Evolutionary conservation across 2,113 vertebrate species (phyloP), one percentile per base, ranked within the genome.

Genomic region (Cariama cristata): DNA sequence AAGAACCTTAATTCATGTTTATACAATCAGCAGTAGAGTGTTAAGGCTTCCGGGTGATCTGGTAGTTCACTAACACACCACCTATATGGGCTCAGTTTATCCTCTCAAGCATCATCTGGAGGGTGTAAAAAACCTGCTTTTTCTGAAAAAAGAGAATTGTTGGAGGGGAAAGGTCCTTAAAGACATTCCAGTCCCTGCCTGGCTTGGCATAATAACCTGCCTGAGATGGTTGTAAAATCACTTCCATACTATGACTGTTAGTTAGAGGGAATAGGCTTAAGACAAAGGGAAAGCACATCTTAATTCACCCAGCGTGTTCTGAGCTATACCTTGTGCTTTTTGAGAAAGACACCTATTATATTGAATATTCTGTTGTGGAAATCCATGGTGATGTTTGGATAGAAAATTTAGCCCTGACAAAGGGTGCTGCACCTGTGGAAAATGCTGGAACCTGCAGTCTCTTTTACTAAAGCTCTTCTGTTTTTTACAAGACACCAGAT

Each of bases 1-100:
- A 94, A 96, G 83, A 96, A 81, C 69, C 84, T 95, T 96, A 96
- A 97, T 97, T 96, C 77, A 50, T 96, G 81, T 96, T 96, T 96
- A 90, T 96, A 94, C 86, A 93, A 69, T 91, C 86, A 96, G 66
- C 69, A 79, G 28, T 89, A 69, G 80, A 56, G n/a, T 59, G 59
- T 67, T 85, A 94, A 91, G 88, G 69, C 55, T 96, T 96, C 45
- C 2, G 15, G 73, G 73, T 56, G 93, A 64, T 76, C 33, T 79
- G 77, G 81, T 79, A 38, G 80, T 82, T 96, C 80, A 64, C 76
- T 83, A 80, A 59, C 42, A 63, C 12, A 24, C 40, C 67, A 42
- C 77, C 77, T 93, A 49, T 73, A 45, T 79, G 53, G 58, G 53
- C 49, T 91, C 69, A 68, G 69, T 93, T 96, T 96, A 72, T 90